phyloP scores from a whole-genome alignment of 1,140 invertebrate genomes.

The Pogonus chalceus region DNA sequence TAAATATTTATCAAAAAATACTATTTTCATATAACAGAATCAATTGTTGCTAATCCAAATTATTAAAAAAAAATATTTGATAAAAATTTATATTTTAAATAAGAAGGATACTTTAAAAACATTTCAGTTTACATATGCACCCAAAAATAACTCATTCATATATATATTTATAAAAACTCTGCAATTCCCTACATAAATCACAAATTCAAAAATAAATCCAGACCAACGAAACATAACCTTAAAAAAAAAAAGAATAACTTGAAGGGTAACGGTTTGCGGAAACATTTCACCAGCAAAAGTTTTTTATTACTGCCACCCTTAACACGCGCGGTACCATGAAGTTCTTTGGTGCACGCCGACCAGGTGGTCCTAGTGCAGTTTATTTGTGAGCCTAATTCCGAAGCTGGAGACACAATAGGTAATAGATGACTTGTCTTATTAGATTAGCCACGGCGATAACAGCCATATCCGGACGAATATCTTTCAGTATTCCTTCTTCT shows the following conservation, averaged over 20 bases:
- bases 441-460: slow-evolving; percentile 13
- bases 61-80: no score
- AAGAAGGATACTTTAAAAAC: no score
- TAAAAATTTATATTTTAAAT: no score
- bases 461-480: not conserved
- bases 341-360: slow-evolving; percentile 4
- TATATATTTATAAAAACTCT: no score
- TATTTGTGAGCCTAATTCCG: slow-evolving; percentile 8
- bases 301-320: slow-evolving; percentile 8
- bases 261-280: not conserved
- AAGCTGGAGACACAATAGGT: slow-evolving; percentile 9
- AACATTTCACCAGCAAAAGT: slow-evolving; percentile 2
- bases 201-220: no score
- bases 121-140: no score
- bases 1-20: no score
- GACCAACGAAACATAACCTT: not conserved
- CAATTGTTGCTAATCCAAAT: no score
- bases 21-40: no score
- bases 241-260: slow-evolving; percentile 2
- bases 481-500: not conserved
- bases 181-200: no score
- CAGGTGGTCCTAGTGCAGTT: slow-evolving; percentile 9
- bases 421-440: slow-evolving; percentile 18
- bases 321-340: slow-evolving; percentile 6
- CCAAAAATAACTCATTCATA: no score